Conservation (phyloP, 2,888 invertebrate genomes). For the Pyralis farinalis region DNA sequence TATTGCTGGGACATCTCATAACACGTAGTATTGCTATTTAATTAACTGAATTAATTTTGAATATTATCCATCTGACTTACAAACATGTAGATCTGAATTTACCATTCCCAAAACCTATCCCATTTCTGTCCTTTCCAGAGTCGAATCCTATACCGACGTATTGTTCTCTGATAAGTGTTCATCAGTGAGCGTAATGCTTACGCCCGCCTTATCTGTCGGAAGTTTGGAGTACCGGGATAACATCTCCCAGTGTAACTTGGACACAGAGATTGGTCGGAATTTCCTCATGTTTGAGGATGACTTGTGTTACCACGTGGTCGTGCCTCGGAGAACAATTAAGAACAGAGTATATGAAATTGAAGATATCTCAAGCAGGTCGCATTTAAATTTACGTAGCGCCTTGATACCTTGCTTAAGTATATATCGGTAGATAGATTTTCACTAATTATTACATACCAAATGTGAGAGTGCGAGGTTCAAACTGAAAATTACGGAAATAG, state of each 20-base stretch:
- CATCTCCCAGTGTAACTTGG: slow-evolving; percentile 58
- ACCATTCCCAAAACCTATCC: slow-evolving; percentile 3
- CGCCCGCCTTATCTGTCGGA: slow-evolving; percentile 30
- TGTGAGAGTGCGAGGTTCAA: no score
- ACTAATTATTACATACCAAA: no score
- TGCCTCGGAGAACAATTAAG: slow-evolving; percentile 36
- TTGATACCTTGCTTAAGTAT: no score
- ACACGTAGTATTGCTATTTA: no score
- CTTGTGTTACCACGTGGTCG: slow-evolving; percentile 36
- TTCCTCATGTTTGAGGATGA: slow-evolving; percentile 66
- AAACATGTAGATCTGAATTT: no score
- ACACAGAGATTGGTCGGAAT: slow-evolving; percentile 47
- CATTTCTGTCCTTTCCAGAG: slow-evolving; percentile 33
- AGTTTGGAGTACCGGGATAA: slow-evolving; percentile 40
- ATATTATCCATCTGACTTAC: no score
- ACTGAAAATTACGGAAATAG: no score
- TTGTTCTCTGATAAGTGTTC: slow-evolving; percentile 27
- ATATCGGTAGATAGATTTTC: no score
- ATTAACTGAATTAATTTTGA: no score
- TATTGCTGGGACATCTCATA: no score
- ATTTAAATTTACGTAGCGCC: no score
- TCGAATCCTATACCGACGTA: slow-evolving; percentile 43
- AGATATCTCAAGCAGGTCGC: slow-evolving; percentile 62
- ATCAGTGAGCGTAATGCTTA: slow-evolving; percentile 16
- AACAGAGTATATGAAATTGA: slow-evolving; percentile 59